Evolutionary conservation across 2,888 invertebrate species (phyloP), one percentile per base, ranked within the genome.

Genomic region (Phortica magna): DNA sequence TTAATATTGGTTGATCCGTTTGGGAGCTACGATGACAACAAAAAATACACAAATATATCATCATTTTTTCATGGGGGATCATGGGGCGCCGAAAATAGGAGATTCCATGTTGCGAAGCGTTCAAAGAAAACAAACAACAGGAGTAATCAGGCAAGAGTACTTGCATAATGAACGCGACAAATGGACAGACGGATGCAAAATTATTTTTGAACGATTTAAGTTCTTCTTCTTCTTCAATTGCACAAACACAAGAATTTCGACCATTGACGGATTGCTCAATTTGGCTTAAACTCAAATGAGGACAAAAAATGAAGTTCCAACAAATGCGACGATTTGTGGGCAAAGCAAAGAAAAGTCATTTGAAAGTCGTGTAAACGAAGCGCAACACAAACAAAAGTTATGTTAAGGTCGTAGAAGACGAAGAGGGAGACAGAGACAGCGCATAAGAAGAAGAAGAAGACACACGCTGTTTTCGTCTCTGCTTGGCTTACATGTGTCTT

Each of bases 321-420:
- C 12, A 65, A 41, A 39, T 19, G n/a, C 7, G 14, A 48, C 31
- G 31, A 31, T 31, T 12, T 67, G 14, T 14, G 48, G 2, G 48
- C 48, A 48, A 48, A 48, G 48, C 48, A 2, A 48, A 48, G 80
- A 79, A 82, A 84, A 84, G 84, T 84, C 84, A 83, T 84, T 84
- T 84, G 83, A 84, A 84, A 84, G 84, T 84, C 84, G 79, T 12
- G 31, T 31, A 31, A 4, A 31, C 31, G 31, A 31, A 31, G 31
- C 31, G 31, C 5, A 31, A 4, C 3, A 31, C 31, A 31, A 31
- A 1, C 1, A 31, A 31, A 4, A 31, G 31, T 2, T 4, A 31
- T 4, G 31, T 31, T 31, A 4, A 31, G 1, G 3, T 0, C 14
- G 48, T 6, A 6, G 4, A 48, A 48, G 14, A 48, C 2, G 48